A percentile compares a stretch with the other conserved stretches of the same genome.
Conservation (phyloP, 2,888 invertebrate species). For the Tetrapedia diversipes region DNA sequence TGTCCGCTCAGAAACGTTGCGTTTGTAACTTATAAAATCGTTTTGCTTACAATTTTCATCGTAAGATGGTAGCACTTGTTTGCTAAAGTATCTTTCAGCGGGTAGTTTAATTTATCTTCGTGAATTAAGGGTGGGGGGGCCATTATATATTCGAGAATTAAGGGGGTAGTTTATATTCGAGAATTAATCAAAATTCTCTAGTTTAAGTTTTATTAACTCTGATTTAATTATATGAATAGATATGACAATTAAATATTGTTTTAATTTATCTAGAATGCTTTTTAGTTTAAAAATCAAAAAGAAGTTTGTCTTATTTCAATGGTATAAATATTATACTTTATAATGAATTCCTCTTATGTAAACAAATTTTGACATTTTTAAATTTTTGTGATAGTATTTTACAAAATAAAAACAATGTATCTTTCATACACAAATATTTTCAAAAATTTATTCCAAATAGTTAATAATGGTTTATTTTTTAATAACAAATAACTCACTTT, state of each 20-base stretch:
- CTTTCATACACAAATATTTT: background rate
- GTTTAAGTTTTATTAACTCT: background rate
- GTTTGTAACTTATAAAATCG: conserved; percentile 31
- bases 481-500: background rate
- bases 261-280: no score
- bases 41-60: conserved; percentile 3
- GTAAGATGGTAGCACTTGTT: conserved; percentile 49
- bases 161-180: no score
- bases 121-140: background rate
- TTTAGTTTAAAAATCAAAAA: background rate
- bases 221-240: background rate
- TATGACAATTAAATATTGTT: background rate
- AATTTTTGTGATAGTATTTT: background rate
- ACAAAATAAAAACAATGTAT: background rate
- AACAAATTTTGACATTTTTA: background rate
- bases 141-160: no score
- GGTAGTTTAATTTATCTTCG: conserved; percentile 26
- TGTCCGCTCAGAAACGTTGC: conserved; percentile 60
- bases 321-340: background rate
- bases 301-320: background rate
- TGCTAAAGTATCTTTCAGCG: conserved; percentile 5
- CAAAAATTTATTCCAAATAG: background rate
- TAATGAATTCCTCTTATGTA: no score
- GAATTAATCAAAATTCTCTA: no score
- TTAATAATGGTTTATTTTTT: background rate